Conservation (phyloP, 2,797 vertebrate species). For the Adelosebastes latens region DNA sequence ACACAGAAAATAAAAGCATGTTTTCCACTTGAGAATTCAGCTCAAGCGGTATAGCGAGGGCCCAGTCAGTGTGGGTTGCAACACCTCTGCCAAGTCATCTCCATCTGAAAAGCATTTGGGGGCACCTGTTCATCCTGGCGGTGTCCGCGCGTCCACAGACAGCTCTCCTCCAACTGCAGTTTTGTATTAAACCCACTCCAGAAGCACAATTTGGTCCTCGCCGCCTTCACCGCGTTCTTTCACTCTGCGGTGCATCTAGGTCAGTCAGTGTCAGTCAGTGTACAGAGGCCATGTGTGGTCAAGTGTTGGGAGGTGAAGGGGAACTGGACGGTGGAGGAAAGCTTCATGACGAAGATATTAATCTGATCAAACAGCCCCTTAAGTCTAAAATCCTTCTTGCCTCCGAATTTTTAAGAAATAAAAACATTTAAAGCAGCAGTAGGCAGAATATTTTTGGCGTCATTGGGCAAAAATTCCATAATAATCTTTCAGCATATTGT, state of each 20-base stretch:
- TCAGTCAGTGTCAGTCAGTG: constrained; percentile 60
- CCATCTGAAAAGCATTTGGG: constrained; percentile 51
- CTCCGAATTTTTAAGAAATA: not conserved
- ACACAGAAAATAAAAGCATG: constrained; percentile 29
- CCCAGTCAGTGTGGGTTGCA: constrained; percentile 43
- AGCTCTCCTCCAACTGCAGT: constrained; percentile 32
- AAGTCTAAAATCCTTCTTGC: not conserved
- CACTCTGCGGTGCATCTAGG: constrained; percentile 55
- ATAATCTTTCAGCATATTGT: too few relatives aligned
- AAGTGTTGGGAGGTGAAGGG: constrained; percentile 37
- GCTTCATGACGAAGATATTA: constrained; percentile 4
- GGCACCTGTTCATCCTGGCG: constrained; percentile 50
- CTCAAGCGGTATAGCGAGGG: constrained; percentile 16
- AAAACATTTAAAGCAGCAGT: too few relatives aligned
- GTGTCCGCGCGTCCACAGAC: constrained; percentile 28
- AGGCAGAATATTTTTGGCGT: too few relatives aligned
- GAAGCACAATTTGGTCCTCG: constrained; percentile 43
- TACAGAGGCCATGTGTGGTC: constrained; percentile 48
- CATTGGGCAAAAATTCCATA: too few relatives aligned
- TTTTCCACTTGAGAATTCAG: constrained; percentile 52
- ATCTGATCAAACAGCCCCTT: not conserved
- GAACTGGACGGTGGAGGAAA: constrained; percentile 13
- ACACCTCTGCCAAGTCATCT: constrained; percentile 65
- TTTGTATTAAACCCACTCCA: constrained; percentile 57
- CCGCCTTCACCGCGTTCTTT: constrained; percentile 41